phyloP scores from a whole-genome alignment of 2,888 invertebrate species.

The Cantharis rustica region DNA sequence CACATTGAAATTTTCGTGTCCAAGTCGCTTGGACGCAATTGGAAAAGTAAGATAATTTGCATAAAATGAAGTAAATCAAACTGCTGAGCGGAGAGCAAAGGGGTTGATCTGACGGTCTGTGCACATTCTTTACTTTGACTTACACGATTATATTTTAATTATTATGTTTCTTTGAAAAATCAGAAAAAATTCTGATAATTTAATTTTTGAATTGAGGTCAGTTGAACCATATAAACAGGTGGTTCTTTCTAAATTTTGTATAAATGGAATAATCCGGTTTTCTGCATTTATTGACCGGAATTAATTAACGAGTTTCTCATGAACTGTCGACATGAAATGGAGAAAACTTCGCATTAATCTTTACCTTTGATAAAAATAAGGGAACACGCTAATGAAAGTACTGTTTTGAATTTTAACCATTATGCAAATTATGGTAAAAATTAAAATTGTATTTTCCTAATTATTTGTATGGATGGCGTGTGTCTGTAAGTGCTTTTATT shows the following conservation, averaged over 20 bases:
- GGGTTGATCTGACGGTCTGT: too few species aligned
- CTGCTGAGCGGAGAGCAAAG: too few species aligned
- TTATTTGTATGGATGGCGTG: neutral
- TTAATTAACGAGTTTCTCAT: neutral
- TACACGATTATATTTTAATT: too few species aligned
- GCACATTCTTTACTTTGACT: too few species aligned
- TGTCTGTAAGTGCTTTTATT: neutral
- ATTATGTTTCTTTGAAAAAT: too few species aligned
- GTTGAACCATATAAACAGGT: conserved; percentile 1
- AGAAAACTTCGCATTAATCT: neutral
- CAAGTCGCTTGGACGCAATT: too few species aligned
- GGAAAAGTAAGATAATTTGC: too few species aligned
- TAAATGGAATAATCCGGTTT: conserved; percentile 2
- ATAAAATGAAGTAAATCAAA: too few species aligned
- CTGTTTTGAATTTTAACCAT: neutral
- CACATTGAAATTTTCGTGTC: too few species aligned
- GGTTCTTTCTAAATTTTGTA: neutral
- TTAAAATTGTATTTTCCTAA: neutral
- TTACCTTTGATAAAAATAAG: neutral
- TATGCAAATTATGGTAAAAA: neutral
- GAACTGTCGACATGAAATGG: neutral
- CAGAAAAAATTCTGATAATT: too few species aligned
- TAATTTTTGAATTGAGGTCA: neutral
- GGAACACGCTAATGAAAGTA: neutral
- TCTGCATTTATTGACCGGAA: neutral